Percentiles rank a stretch among this genome's conserved stretches.
Evolutionary conservation across 2,888 invertebrate species (phyloP).

Genomic region (Pseudeuparius sepicola): DNA sequence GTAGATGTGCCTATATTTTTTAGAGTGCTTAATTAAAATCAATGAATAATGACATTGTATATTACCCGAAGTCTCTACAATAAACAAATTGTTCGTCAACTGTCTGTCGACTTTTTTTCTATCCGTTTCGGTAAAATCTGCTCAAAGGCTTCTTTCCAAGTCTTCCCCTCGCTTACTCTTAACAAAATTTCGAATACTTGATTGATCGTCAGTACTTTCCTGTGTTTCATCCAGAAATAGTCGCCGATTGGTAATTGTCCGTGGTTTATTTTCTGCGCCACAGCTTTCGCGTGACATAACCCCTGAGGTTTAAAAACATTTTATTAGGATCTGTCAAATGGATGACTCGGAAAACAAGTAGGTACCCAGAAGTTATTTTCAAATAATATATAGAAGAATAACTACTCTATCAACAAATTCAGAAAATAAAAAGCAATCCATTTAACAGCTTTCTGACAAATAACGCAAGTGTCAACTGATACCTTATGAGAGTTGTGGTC

Average conservation of each 20-base stretch:
- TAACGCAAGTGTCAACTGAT: slow-evolving; percentile 13
- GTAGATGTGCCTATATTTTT: too few species aligned
- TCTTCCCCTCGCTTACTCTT: slow-evolving; percentile 61
- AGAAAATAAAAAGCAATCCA: too few species aligned
- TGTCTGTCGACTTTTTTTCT: slow-evolving; percentile 25
- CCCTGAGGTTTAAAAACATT: slow-evolving; percentile 48
- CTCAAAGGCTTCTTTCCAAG: slow-evolving; percentile 72
- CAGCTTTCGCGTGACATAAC: slow-evolving; percentile 72
- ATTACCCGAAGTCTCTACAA: too few species aligned
- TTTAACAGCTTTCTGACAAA: too few species aligned
- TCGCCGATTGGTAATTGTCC: slow-evolving; percentile 82
- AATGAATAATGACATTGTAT: too few species aligned
- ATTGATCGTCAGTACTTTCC: slow-evolving; percentile 90
- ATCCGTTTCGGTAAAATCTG: slow-evolving; percentile 57
- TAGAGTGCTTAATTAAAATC: too few species aligned
- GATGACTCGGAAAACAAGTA: too few species aligned
- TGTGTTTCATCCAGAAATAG: slow-evolving; percentile 81
- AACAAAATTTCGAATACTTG: slow-evolving; percentile 86
- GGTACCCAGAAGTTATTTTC: too few species aligned
- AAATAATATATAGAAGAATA: too few species aligned
- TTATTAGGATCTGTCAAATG: neutral
- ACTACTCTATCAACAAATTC: too few species aligned
- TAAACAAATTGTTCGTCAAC: too few species aligned
- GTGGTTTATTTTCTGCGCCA: slow-evolving; percentile 66
- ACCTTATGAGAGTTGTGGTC: slow-evolving; percentile 96